Conservation (phyloP, 2,797 vertebrate species). For the Taenioides sp. region DNA sequence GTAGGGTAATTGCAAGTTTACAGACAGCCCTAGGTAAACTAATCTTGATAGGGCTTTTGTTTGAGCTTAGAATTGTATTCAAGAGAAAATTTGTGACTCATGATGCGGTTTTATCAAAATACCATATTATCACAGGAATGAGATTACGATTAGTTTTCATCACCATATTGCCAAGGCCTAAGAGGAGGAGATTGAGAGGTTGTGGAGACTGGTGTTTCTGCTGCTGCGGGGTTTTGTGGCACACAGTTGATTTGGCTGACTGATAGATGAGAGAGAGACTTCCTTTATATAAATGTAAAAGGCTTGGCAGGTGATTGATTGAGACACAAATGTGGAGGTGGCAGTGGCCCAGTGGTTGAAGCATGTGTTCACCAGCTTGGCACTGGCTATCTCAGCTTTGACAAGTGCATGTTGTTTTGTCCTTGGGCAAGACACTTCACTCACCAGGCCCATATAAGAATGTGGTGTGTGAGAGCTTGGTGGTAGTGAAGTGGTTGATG, state of each 20-base stretch:
- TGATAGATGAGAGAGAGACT: too few species aligned
- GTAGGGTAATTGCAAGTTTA: too few species aligned
- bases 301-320: too few species aligned
- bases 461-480: neutral
- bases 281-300: too few species aligned
- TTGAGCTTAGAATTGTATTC: too few species aligned
- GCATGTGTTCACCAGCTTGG: neutral
- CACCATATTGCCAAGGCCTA: neutral
- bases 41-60: too few species aligned
- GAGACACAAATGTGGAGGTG: neutral
- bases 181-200: neutral
- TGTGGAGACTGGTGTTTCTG: neutral
- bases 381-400: neutral
- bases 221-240: neutral
- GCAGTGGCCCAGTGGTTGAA: too few species aligned
- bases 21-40: too few species aligned
- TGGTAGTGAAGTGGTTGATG: neutral
- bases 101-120: too few species aligned
- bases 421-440: neutral
- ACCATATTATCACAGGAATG: too few species aligned
- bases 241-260: neutral
- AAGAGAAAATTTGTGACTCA: too few species aligned
- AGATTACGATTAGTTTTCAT: too few species aligned
- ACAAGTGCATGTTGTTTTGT: neutral
- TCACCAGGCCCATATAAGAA: neutral